These are phyloP conservation scores for Danionella cerebrum DNA, from an alignment of 2,113 vertebrate species.

Conservation along the genomic window DNA sequence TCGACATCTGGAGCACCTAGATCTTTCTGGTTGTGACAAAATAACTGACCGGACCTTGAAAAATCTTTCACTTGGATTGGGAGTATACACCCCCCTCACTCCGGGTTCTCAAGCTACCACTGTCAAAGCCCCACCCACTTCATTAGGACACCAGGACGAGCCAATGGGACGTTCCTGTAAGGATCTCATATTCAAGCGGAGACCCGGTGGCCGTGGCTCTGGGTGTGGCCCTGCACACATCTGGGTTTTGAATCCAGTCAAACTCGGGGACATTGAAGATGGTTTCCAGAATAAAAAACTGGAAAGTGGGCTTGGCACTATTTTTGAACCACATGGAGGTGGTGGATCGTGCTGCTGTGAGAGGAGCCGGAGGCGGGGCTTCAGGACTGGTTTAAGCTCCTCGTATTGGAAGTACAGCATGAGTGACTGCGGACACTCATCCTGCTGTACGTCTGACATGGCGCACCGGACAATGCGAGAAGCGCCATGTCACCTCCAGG, in stretches of 20 bases:
- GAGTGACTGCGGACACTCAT: conserved; percentile 79
- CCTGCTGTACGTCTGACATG: conserved; percentile 72
- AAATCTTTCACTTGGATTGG: conserved; percentile 80
- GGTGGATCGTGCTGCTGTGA: conserved; percentile 66
- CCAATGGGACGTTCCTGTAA: conserved; percentile 47
- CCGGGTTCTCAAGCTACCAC: conserved; percentile 45
- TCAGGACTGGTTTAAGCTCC: conserved; percentile 77
- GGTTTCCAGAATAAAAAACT: conserved; percentile 75
- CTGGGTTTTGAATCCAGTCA: conserved; percentile 79
- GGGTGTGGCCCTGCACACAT: conserved; percentile 48
- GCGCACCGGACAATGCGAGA: conserved; percentile 76
- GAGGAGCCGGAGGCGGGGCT: conserved; percentile 69
- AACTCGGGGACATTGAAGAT: conserved; percentile 90
- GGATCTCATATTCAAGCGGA: conserved; percentile 59
- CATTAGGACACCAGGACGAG: conserved; percentile 53
- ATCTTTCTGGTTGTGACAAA: conserved; percentile 93
- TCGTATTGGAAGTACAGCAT: conserved; percentile 77
- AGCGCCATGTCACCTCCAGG: conserved; percentile 61
- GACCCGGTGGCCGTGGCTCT: conserved; percentile 38
- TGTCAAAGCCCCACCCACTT: conserved; percentile 56
- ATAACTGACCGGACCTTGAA: conserved; percentile 82
- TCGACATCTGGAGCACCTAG: conserved; percentile 77
- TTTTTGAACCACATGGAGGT: conserved; percentile 56
- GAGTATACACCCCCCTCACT: conserved; percentile 60
- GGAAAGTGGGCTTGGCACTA: conserved; percentile 25